Percentiles rank a stretch among this genome's conserved stretches.
Evolutionary conservation across 2,113 vertebrate genomes (phyloP).

Genomic region (Cnemophilus loriae): DNA sequence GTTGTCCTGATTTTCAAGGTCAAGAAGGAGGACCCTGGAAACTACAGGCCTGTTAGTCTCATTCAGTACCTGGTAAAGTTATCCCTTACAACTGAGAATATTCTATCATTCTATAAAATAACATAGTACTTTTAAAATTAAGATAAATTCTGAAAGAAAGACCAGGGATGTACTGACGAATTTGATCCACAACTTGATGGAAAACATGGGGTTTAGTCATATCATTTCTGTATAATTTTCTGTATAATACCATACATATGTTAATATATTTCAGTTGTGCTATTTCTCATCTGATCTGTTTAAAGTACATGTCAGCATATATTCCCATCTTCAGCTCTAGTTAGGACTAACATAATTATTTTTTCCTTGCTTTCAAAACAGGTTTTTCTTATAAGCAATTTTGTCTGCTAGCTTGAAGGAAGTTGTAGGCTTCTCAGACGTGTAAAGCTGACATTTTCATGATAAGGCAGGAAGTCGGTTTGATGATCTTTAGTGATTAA

Average conservation of each 20-base stretch:
- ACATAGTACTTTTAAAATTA: not conserved
- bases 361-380: not conserved
- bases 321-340: not conserved
- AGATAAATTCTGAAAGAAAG: not conserved
- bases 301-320: constrained; percentile 12
- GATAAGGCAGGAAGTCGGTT: not conserved
- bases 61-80: not conserved
- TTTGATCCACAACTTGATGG: not conserved
- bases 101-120: not conserved
- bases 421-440: not conserved
- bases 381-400: not conserved
- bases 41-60: not conserved
- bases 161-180: not conserved
- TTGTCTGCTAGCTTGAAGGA: constrained; percentile 11
- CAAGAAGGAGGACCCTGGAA: not conserved
- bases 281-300: constrained; percentile 28
- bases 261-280: constrained; percentile 4
- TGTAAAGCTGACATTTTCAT: not conserved
- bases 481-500: not conserved
- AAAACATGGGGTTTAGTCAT: not conserved
- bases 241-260: not conserved
- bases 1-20: not conserved
- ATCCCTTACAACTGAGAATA: not conserved
- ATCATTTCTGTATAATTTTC: not conserved
- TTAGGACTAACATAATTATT: not conserved